Conservation (phyloP, 1,140 invertebrate genomes). For the Leptinotarsa undecemlineata region DNA sequence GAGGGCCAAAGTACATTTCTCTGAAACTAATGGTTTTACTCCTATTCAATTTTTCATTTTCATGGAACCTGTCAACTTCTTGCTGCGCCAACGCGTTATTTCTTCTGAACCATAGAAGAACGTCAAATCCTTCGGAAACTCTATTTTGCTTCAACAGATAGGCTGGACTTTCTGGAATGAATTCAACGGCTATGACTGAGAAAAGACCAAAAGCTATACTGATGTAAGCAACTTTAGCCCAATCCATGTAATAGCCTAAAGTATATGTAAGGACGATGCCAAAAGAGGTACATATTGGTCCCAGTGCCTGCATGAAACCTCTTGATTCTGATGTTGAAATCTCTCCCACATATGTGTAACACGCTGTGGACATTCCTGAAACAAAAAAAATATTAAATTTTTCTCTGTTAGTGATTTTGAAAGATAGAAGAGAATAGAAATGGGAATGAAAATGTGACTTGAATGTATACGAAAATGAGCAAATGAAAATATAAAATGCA, state of each 20-base stretch:
- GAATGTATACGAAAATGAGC: too few relatives aligned
- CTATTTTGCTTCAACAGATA: slow-evolving; percentile 63
- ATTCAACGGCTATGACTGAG: slow-evolving; percentile 62
- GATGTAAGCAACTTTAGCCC: slow-evolving; percentile 65
- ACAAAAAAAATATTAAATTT: slow-evolving; percentile 32
- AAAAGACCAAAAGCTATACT: slow-evolving; percentile 65
- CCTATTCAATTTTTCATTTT: slow-evolving; percentile 42
- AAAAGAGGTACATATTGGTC: slow-evolving; percentile 67
- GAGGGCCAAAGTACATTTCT: slow-evolving; percentile 53
- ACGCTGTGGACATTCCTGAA: slow-evolving; percentile 64
- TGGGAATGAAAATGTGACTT: too few relatives aligned
- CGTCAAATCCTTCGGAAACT: slow-evolving; percentile 60
- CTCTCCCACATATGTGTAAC: slow-evolving; percentile 67
- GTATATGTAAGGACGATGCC: slow-evolving; percentile 69
- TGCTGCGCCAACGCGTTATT: slow-evolving; percentile 61
- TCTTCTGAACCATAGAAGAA: slow-evolving; percentile 63
- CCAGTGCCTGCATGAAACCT: slow-evolving; percentile 63
- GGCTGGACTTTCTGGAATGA: slow-evolving; percentile 73
- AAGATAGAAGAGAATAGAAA: too few relatives aligned
- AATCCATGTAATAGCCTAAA: slow-evolving; percentile 64
- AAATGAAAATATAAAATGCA: too few relatives aligned
- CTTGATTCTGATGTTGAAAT: slow-evolving; percentile 61
- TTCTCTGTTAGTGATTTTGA: too few relatives aligned
- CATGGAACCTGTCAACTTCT: slow-evolving; percentile 61
- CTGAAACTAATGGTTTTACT: slow-evolving; percentile 45